Evolutionary conservation across 2,888 invertebrate species (phyloP), one percentile per base, ranked within the genome.

Genomic region (Drosophila siamana): DNA sequence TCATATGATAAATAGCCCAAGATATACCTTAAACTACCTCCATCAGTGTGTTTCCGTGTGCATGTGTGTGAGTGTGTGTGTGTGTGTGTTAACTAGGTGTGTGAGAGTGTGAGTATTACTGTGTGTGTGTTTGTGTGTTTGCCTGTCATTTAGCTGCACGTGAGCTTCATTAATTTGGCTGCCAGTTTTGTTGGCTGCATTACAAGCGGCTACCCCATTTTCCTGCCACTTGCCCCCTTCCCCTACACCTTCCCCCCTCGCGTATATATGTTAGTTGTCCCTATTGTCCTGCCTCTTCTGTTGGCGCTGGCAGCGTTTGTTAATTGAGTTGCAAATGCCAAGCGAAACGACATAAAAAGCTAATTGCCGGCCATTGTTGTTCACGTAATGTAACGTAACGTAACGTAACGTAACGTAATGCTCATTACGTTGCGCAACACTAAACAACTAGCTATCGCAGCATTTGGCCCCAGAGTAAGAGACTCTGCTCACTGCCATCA

Each of bases 291-390:
- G 22, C 24, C 43, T 48, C n/a, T n/a, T n/a, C n/a, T n/a, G n/a
- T n/a, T n/a, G n/a, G n/a, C n/a, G n/a, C n/a, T n/a, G n/a, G n/a
- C n/a, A n/a, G n/a, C n/a, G 8, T 8, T 40, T 62, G 56, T 73
- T 84, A 84, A 84, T 84, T 84, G 85, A 84, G 87, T 77, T 84
- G 87, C 86, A 77, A 87, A 79, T 85, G 86, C 76, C 61, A 50
- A 66, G 60, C 52, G 73, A 74, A 69, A 66, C 63, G 71, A 61
- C 69, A 79, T 82, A 74, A 82, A 78, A 85, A 78, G 57, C 73
- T 84, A 87, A 87, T 87, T 85, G 80, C 82, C 55, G 68, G 54
- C 51, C 69, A 70, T 69, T 71, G 56, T 64, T 71, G 70, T 80
- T 66, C 66, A 72, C 81, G 74, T 84, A 65, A 75, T 63, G 72